Percentiles rank a stretch among this genome's conserved stretches.
phyloP scores from a whole-genome alignment of 1,140 invertebrate species.

The Mizuhopecten yessoensis region DNA sequence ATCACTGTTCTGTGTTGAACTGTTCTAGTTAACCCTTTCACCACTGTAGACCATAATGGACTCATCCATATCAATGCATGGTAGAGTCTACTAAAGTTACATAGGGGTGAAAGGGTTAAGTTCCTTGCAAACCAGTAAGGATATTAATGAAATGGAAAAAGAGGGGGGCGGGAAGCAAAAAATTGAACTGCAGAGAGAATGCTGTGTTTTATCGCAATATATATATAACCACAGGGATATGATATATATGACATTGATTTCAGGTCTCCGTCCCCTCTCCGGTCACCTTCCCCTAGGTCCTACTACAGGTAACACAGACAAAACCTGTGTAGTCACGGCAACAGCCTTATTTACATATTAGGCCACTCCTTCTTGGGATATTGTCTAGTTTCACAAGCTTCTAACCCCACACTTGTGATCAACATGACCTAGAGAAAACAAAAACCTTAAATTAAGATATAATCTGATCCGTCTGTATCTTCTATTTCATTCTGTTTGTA shows the following conservation, averaged over 20 bases:
- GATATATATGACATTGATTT: conserved; percentile 22
- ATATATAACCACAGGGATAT: neutral
- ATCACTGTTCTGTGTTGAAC: no score
- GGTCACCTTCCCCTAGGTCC: conserved; percentile 47
- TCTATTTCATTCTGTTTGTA: neutral
- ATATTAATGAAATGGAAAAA: no score
- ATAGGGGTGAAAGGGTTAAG: no score
- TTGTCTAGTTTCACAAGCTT: conserved; percentile 32
- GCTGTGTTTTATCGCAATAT: neutral
- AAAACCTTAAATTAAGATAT: neutral
- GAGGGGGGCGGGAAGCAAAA: neutral
- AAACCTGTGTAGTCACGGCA: neutral
- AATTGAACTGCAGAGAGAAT: neutral
- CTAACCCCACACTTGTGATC: conserved; percentile 12
- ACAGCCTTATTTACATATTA: conserved; percentile 17
- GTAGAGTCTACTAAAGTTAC: no score
- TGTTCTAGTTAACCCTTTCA: no score
- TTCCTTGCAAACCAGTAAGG: neutral
- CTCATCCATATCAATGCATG: no score
- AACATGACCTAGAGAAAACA: neutral
- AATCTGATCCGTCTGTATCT: neutral
- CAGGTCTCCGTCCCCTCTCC: conserved; percentile 46
- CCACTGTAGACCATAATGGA: no score
- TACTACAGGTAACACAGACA: conserved; percentile 9
- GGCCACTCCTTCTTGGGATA: conserved; percentile 7